Evolutionary conservation across 1,140 invertebrate species (phyloP).

Genomic region (Drosophila sechellia): DNA sequence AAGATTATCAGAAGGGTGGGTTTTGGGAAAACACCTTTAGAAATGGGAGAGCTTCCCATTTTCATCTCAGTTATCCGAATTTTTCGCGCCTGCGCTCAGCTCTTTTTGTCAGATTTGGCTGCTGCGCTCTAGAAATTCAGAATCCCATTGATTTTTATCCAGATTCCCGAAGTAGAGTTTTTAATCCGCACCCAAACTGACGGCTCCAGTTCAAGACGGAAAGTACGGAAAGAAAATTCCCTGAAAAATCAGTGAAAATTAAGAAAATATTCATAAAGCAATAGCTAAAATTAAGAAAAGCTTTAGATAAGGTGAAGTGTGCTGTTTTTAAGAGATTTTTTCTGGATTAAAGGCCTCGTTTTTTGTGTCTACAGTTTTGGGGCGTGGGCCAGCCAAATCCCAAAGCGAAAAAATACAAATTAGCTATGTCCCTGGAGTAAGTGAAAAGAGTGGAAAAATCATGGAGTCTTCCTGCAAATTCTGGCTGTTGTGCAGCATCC

Average conservation of each 20-base stretch:
- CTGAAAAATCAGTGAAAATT: conserved; percentile 37
- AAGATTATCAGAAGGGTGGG: background rate
- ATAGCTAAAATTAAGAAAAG: conserved; percentile 20
- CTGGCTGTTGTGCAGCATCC: conserved; percentile 56
- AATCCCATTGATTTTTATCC: conserved; percentile 78
- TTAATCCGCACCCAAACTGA: conserved; percentile 80
- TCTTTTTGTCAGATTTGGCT: conserved; percentile 34
- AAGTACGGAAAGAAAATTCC: conserved; percentile 46
- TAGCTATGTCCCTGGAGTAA: conserved; percentile 60
- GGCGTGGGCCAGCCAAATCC: conserved; percentile 43
- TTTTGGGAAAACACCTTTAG: conserved; percentile 7
- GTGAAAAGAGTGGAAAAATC: conserved; percentile 22
- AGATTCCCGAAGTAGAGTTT: conserved; percentile 71
- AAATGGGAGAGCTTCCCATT: conserved; percentile 8
- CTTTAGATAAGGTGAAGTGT: conserved; percentile 33
- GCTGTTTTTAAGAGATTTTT: background rate
- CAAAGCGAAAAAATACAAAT: conserved; percentile 14
- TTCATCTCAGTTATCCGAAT: conserved; percentile 50
- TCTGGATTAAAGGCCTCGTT: conserved; percentile 1
- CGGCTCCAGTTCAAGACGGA: conserved; percentile 54
- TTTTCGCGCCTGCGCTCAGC: conserved; percentile 20
- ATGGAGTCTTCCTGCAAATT: conserved; percentile 56
- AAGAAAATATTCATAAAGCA: conserved; percentile 22
- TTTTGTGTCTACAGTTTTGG: conserved; percentile 46
- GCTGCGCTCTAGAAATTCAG: conserved; percentile 67